Base-by-base conservation (phyloP, 2,113 vertebrate species). In the Quiscalus mexicanus region DNA sequence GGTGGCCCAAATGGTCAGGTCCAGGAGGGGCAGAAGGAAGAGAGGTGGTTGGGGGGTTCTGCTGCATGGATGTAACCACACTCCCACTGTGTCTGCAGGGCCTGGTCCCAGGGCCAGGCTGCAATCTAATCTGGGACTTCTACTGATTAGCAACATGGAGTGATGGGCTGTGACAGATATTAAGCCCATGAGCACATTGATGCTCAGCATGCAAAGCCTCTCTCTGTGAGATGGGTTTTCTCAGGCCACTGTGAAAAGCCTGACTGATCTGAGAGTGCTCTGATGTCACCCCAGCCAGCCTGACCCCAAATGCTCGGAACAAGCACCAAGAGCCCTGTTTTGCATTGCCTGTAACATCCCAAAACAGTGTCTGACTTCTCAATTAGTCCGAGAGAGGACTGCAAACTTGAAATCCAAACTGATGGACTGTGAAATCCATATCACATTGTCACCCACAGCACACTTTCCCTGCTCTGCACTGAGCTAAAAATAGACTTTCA, bases 381-480 rank as follows among this genome's bases (percentile, higher is more conserved):
- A 96, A 85, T 97, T 96, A 90, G 83, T 69, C 71, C 0, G 0
- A 68, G 55, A 88, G 42, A 68, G 20, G 84, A 33, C 87, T 84
- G 67, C 70, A 93, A 90, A 89, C 90, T 94, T 85, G 74, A 90
- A 95, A 94, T 96, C 77, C 81, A 85, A 96, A 95, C 90, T 79
- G 93, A 97, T 93, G 92, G 92, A 84, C 89, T 95, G 96, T 95
- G 78, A 97, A 97, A 97, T 95, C 95, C 83, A 31, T 84, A 96
- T 97, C 93, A 87, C 67, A 31, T 90, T 91, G 86, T 94, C 95
- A 96, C 96, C 89, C 89, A 92, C 81, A 95, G 95, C 95, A 96
- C 95, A 94, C 74, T 95, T 84, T 80, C 70, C 53, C 93, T 73
- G 93, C 88, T 94, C 91, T 79, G 84, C 83, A 56, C 91, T 41